These are phyloP conservation scores for Nasonia giraulti DNA, from an alignment of 1,140 invertebrate genomes.

Conservation along the genomic window DNA sequence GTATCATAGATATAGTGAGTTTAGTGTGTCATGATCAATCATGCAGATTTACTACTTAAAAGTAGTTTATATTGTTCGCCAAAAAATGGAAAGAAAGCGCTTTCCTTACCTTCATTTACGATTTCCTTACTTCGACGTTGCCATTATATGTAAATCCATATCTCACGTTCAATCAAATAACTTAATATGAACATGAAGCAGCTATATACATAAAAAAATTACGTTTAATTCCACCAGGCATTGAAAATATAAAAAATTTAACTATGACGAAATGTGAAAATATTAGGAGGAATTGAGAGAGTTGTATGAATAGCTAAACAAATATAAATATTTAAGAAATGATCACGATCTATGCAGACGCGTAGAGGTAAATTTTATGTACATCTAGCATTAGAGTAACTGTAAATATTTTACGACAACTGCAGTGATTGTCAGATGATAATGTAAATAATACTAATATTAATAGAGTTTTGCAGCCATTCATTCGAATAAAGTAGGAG, in stretches of 20 bases:
- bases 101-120: background rate
- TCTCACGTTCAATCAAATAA: conserved; percentile 53
- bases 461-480: conserved; percentile 37
- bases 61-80: background rate
- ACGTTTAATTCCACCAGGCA: conserved; percentile 9
- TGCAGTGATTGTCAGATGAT: conserved; percentile 28
- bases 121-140: conserved; percentile 31
- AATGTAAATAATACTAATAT: conserved; percentile 47
- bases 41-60: background rate
- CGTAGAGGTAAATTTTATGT: conserved; percentile 28
- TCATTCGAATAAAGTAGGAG: conserved; percentile 28
- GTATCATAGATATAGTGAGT: background rate
- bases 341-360: conserved; percentile 24
- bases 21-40: background rate
- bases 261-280: conserved; percentile 29
- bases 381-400: conserved; percentile 28
- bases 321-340: conserved; percentile 47
- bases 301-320: conserved; percentile 22
- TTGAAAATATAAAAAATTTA: conserved; percentile 28
- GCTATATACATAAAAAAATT: conserved; percentile 44
- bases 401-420: conserved; percentile 42
- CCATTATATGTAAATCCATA: conserved; percentile 65
- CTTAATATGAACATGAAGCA: conserved; percentile 56
- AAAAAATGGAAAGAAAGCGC: background rate
- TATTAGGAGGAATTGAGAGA: conserved; percentile 35